Evolutionary conservation across 2,888 invertebrate genomes (phyloP).

Genomic region (Netelia inedita): DNA sequence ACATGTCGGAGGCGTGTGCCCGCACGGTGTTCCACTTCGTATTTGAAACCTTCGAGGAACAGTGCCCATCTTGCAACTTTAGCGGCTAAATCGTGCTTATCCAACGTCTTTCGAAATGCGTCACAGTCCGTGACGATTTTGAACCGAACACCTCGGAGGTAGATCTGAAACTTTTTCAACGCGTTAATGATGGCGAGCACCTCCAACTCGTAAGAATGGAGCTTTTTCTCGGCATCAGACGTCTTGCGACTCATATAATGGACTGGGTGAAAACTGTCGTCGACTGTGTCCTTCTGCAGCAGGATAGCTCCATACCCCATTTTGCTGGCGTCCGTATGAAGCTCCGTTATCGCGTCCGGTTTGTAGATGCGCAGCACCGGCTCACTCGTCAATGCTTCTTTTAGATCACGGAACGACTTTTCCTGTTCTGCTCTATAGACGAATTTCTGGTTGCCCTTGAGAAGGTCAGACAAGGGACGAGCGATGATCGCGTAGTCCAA

Average conservation of each 20-base stretch:
- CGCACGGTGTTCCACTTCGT: conserved; percentile 69
- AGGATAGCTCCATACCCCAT: conserved; percentile 70
- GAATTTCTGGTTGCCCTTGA: conserved; percentile 49
- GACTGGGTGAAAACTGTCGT: conserved; percentile 70
- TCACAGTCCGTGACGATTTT: not conserved
- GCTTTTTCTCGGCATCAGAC: conserved; percentile 70
- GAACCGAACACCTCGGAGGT: conserved; percentile 52
- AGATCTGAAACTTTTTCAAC: conserved; percentile 64
- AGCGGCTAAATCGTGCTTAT: conserved; percentile 63
- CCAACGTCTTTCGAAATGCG: conserved; percentile 40
- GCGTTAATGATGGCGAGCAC: conserved; percentile 66
- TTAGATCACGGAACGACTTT: conserved; percentile 47
- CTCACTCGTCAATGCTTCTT: conserved; percentile 25
- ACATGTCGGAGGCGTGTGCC: conserved; percentile 70
- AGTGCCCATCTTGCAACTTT: conserved; percentile 70
- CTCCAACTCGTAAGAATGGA: conserved; percentile 70
- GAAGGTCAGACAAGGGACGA: conserved; percentile 16
- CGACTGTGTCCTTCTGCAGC: conserved; percentile 66
- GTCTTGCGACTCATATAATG: conserved; percentile 68
- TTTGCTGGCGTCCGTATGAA: conserved; percentile 5
- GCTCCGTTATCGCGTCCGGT: conserved; percentile 36
- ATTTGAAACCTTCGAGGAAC: conserved; percentile 20
- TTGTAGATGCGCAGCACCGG: conserved; percentile 60
- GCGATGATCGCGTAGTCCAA: conserved; percentile 24
- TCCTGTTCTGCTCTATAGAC: conserved; percentile 43